A percentile compares a stretch with the other conserved stretches of the same genome.
These are phyloP conservation scores for Bubo scandiacus DNA, from an alignment of 2,113 vertebrate species.

Conservation along the genomic window DNA sequence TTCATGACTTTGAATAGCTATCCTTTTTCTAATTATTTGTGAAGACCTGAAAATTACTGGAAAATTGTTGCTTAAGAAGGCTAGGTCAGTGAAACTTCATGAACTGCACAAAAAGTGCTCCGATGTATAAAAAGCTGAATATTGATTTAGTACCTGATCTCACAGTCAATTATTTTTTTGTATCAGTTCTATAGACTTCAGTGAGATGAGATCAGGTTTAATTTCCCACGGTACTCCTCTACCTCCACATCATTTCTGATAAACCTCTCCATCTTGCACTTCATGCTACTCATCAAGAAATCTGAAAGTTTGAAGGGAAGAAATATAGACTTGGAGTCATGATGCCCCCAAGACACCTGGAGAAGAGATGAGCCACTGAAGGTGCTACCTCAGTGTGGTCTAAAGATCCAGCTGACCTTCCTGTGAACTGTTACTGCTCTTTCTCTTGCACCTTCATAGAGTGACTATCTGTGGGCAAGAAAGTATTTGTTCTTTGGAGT, in stretches of 20 bases:
- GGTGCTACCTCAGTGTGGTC: neutral
- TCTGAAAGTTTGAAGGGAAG: neutral
- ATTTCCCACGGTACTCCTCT: neutral
- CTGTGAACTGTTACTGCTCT: neutral
- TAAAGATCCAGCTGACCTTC: neutral
- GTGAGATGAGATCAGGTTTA: neutral
- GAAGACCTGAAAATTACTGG: neutral
- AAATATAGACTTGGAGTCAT: neutral
- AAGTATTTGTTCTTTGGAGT: neutral
- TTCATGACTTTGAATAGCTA: conserved; percentile 19
- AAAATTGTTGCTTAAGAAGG: neutral
- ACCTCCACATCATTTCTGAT: neutral
- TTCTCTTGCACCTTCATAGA: neutral
- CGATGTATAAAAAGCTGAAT: neutral
- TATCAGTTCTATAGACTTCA: neutral
- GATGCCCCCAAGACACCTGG: neutral
- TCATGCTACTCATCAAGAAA: neutral
- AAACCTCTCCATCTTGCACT: neutral
- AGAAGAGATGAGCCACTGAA: neutral
- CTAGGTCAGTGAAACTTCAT: neutral
- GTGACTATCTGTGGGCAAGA: neutral
- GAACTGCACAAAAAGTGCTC: neutral
- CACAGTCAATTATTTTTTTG: neutral
- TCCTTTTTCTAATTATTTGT: conserved; percentile 11
- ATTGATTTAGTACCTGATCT: neutral